Conservation (phyloP, 1,140 invertebrate genomes). For the Lasioglossum baleicum region DNA sequence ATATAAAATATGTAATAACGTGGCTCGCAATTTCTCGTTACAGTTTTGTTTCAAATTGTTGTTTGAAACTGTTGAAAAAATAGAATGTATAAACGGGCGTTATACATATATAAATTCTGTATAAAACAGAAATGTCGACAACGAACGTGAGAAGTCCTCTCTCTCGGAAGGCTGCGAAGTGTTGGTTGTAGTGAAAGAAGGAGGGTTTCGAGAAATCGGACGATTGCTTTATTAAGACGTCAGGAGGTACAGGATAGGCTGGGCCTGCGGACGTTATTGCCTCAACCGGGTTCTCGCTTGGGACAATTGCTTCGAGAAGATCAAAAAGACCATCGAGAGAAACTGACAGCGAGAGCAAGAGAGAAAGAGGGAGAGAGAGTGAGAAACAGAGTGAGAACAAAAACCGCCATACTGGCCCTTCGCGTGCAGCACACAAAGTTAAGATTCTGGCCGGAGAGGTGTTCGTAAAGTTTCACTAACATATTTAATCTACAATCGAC, state of each 20-base stretch:
- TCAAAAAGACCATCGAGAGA: conserved; percentile 45
- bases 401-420: conserved; percentile 11
- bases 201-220: conserved; percentile 44
- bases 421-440: conserved; percentile 1
- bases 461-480: not conserved
- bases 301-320: conserved; percentile 47
- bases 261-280: conserved; percentile 42
- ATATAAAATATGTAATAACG: too few relatives aligned
- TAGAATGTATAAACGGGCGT: too few relatives aligned
- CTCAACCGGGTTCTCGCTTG: conserved; percentile 49
- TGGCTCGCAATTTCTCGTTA: too few relatives aligned
- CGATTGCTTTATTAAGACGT: conserved; percentile 51
- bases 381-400: conserved; percentile 1
- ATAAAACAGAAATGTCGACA: not conserved
- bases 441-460: not conserved
- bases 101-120: not conserved
- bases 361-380: not conserved
- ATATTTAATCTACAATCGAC: not conserved
- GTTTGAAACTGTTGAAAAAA: too few relatives aligned
- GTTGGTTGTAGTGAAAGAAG: conserved; percentile 29
- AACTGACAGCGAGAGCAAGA: conserved; percentile 14
- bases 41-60: too few relatives aligned
- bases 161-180: not conserved
- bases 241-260: conserved; percentile 46
- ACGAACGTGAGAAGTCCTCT: not conserved